A percentile compares a stretch with the other conserved stretches of the same genome.
Conservation (phyloP, 2,797 vertebrate species). For the Aphelocoma californica region DNA sequence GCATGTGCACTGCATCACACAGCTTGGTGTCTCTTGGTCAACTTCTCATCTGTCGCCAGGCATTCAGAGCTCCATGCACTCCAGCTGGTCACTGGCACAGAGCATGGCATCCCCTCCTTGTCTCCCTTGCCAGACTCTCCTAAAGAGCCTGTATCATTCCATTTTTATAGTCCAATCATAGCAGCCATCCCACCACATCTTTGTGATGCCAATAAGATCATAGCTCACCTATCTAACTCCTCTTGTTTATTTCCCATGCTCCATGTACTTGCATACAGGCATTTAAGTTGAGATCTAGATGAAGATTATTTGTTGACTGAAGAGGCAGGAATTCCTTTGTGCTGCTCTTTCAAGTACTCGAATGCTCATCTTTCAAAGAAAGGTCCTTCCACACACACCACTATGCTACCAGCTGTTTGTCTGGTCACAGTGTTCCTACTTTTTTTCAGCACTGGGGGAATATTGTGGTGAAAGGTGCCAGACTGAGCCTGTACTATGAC, state of each 20-base stretch:
- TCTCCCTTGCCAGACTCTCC: neutral
- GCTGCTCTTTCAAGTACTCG: neutral
- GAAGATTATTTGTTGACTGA: neutral
- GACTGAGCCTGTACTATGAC: neutral
- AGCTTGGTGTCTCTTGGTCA: neutral
- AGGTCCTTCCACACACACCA: neutral
- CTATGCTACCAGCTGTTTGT: rapidly evolving
- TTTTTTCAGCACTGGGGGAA: neutral
- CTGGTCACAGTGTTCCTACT: neutral
- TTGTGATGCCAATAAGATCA: neutral
- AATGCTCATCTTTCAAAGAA: neutral
- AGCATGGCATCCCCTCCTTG: rapidly evolving
- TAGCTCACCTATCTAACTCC: neutral
- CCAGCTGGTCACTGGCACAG: neutral
- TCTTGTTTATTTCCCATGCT: neutral
- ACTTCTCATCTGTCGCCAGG: neutral
- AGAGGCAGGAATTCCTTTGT: neutral
- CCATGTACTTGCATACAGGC: neutral
- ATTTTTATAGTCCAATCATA: neutral
- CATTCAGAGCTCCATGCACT: neutral
- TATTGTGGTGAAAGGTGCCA: neutral
- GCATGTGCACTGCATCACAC: neutral
- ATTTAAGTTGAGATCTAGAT: neutral
- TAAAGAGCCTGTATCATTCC: neutral
- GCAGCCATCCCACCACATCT: neutral